Percentiles rank a stretch among this genome's conserved stretches.
phyloP scores from a whole-genome alignment of 2,797 vertebrate species.

The Gobio occitaniae region DNA sequence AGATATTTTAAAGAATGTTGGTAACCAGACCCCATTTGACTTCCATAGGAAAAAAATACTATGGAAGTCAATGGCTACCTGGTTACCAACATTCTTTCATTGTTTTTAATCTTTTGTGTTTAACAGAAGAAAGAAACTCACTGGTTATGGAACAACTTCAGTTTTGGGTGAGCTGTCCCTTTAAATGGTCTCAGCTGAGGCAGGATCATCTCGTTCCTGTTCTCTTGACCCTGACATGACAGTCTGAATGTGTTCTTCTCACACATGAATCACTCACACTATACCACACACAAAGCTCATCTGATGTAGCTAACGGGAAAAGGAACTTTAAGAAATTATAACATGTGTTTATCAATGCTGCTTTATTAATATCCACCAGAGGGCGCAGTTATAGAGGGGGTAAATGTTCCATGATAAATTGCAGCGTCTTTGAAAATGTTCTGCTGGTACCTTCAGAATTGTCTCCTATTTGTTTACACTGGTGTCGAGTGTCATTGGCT shows the following conservation, averaged over 20 bases:
- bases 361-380: conserved; percentile 25
- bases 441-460: background rate
- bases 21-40: too few relatives aligned
- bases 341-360: background rate
- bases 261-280: background rate
- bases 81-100: too few relatives aligned
- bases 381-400: background rate
- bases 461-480: background rate
- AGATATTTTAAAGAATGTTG: background rate
- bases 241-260: background rate
- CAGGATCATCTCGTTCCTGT: conserved; percentile 3
- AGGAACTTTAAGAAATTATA: background rate
- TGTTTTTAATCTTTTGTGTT: too few relatives aligned
- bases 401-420: background rate
- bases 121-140: too few relatives aligned
- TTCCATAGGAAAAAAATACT: too few relatives aligned
- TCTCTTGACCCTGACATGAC: conserved; percentile 11
- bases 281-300: background rate
- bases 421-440: background rate
- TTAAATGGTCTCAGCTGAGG: background rate
- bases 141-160: too few relatives aligned
- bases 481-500: background rate
- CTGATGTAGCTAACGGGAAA: background rate
- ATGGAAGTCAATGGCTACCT: too few relatives aligned
- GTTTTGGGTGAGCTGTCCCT: background rate